Percentiles rank a stretch among this genome's conserved stretches.
Conservation (phyloP, 2,888 invertebrate genomes). For the Bimastos eiseni region DNA sequence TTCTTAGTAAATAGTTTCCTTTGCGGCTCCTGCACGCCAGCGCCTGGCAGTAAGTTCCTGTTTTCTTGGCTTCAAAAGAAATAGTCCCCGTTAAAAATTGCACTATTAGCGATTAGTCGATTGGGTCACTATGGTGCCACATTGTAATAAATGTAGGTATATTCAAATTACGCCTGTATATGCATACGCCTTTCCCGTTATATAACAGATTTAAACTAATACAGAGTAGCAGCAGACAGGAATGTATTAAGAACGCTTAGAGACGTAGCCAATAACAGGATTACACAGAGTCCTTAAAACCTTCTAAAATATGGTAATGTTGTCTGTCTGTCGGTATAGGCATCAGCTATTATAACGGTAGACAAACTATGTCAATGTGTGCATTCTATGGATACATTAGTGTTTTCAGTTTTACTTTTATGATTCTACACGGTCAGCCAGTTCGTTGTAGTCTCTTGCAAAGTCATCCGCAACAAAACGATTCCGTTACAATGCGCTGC, state of each 20-base stretch:
- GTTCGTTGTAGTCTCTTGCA: neutral
- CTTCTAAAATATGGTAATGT: neutral
- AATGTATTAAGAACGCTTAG: neutral
- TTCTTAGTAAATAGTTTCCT: neutral
- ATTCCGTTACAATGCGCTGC: constrained; percentile 4
- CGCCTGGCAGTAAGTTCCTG: neutral
- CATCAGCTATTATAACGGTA: neutral
- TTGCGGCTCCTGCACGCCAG: neutral
- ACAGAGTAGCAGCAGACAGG: neutral
- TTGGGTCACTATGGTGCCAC: too few relatives aligned
- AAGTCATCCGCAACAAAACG: neutral
- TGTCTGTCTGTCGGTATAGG: neutral
- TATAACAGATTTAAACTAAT: neutral
- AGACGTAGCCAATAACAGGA: neutral
- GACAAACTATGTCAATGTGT: neutral
- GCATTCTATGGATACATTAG: neutral
- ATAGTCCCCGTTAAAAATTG: neutral
- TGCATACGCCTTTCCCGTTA: neutral
- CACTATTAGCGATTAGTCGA: neutral
- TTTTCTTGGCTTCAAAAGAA: neutral
- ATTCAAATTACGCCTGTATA: neutral
- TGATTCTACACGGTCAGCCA: neutral
- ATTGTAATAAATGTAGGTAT: too few relatives aligned
- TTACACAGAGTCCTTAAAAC: too few relatives aligned
- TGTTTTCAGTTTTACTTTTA: neutral